Evolutionary conservation across 2,797 vertebrate species (phyloP).

Genomic region (Helicolenus hilgendorfi): DNA sequence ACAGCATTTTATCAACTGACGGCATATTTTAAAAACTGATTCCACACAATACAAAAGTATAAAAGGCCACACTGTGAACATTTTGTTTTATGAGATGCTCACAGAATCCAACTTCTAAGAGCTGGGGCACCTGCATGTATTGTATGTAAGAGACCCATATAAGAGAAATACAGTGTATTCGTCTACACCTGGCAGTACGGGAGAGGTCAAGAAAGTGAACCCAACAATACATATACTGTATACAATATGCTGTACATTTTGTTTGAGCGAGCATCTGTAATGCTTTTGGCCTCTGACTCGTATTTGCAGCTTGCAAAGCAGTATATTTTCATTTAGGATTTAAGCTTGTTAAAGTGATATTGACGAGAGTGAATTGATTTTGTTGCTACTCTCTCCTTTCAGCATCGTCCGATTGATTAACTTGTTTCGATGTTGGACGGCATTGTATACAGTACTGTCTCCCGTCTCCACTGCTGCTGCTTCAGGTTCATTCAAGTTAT

Average conservation of each 20-base stretch:
- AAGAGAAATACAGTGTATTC: constrained; percentile 13
- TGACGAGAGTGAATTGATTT: constrained; percentile 69
- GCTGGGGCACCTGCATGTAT: constrained; percentile 29
- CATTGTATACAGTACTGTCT: neutral
- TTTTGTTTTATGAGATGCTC: constrained; percentile 5
- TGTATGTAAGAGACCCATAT: constrained; percentile 26
- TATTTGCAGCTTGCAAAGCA: constrained; percentile 45
- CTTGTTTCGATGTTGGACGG: constrained; percentile 68
- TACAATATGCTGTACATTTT: neutral
- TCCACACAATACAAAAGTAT: neutral
- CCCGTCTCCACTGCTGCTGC: constrained; percentile 1
- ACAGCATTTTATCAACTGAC: neutral
- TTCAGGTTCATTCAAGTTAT: neutral
- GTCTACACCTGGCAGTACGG: constrained; percentile 10
- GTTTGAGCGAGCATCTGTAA: constrained; percentile 29
- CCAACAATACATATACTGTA: neutral
- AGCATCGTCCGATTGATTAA: constrained; percentile 69
- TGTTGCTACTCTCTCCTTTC: constrained; percentile 65
- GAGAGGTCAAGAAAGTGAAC: neutral
- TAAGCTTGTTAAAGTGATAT: constrained; percentile 72
- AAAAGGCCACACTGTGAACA: neutral
- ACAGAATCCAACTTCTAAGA: neutral
- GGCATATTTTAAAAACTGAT: neutral
- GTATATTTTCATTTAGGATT: constrained; percentile 70
- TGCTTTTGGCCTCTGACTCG: constrained; percentile 54